Evolutionary conservation across 2,888 invertebrate species (phyloP).

Genomic region (Heteromurus nitidus): DNA sequence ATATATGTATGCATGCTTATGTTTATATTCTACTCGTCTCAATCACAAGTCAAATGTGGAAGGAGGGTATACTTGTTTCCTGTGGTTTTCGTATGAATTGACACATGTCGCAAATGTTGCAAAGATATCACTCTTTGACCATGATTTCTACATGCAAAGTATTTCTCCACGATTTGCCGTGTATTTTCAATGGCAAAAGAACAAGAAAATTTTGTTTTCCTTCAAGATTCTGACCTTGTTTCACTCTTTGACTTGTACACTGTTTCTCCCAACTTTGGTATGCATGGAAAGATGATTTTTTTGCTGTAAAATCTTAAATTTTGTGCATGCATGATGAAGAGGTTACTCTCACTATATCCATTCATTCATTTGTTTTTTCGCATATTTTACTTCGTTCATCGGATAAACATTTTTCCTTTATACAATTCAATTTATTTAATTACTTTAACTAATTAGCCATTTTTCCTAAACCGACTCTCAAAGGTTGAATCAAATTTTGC

Average conservation of each 20-base stretch:
- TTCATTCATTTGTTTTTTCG: too few relatives aligned
- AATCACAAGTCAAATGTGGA: neutral
- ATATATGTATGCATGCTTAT: conserved; percentile 4
- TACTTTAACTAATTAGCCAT: too few relatives aligned
- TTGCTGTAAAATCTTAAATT: neutral
- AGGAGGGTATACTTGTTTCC: neutral
- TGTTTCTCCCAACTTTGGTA: neutral
- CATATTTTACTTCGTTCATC: too few relatives aligned
- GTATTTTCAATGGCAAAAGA: conserved; percentile 34
- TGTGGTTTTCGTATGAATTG: neutral
- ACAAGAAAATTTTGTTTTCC: conserved; percentile 13
- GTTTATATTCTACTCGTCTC: neutral
- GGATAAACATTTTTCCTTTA: too few relatives aligned
- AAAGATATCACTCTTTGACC: conserved; percentile 3
- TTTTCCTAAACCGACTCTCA: too few relatives aligned
- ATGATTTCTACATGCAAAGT: conserved; percentile 2
- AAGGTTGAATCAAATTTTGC: too few relatives aligned
- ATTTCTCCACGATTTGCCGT: neutral
- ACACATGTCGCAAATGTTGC: neutral
- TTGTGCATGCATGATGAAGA: too few relatives aligned
- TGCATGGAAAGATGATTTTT: too few relatives aligned
- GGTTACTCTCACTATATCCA: too few relatives aligned
- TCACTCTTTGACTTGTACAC: neutral
- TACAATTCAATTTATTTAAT: too few relatives aligned
- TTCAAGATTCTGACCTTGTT: conserved; percentile 45